Conservation (phyloP, 1,140 invertebrate species). For the Heliconius hewitsoni region DNA sequence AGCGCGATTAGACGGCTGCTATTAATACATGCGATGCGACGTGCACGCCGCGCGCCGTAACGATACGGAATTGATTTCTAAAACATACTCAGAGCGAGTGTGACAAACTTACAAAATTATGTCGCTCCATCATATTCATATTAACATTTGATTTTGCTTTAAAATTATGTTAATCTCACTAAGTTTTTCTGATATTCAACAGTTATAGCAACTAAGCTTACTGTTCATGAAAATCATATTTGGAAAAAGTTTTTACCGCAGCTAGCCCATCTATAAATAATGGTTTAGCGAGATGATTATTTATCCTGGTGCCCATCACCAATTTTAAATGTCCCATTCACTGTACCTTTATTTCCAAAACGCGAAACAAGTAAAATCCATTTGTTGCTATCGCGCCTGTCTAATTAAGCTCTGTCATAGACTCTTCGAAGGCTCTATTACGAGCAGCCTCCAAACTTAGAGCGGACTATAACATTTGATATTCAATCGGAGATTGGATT, state of each 20-base stretch:
- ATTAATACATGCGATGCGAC: constrained; percentile 74
- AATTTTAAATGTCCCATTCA: constrained; percentile 47
- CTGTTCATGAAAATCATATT: neutral
- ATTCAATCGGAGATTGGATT: constrained; percentile 57
- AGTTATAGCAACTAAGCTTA: too few species aligned
- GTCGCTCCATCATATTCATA: neutral
- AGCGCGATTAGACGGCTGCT: constrained; percentile 66
- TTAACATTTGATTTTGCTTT: neutral
- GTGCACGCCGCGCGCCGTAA: constrained; percentile 62
- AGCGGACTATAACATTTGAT: constrained; percentile 76
- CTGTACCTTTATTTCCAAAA: constrained; percentile 57
- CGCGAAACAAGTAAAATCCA: constrained; percentile 78
- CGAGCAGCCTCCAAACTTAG: constrained; percentile 77
- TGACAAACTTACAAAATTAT: neutral
- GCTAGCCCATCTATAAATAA: neutral
- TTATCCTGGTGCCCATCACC: constrained; percentile 16
- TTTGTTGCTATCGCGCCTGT: constrained; percentile 77
- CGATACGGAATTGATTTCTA: constrained; percentile 67
- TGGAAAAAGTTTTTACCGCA: neutral
- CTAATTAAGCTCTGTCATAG: constrained; percentile 81
- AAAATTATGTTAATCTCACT: neutral
- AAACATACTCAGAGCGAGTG: constrained; percentile 24
- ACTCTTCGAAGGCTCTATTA: constrained; percentile 81
- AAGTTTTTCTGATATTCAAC: neutral
- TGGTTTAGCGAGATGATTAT: neutral